A percentile compares a stretch with the other conserved stretches of the same genome.
Evolutionary conservation across 2,888 invertebrate genomes (phyloP).

Genomic region (Esperia sulphurella): DNA sequence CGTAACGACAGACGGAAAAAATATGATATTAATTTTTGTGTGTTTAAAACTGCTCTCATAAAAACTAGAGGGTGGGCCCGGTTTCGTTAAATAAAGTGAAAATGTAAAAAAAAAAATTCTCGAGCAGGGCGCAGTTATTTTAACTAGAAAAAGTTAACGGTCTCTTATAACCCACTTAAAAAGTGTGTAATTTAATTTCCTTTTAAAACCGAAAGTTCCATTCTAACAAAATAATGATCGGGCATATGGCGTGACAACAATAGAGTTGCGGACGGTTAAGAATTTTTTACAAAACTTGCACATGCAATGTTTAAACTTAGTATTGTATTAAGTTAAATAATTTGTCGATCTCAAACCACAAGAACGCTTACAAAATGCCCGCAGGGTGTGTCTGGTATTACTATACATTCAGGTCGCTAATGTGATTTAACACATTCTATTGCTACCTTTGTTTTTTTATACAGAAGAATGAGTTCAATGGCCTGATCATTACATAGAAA

Average conservation of each 20-base stretch:
- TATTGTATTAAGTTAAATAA: slow-evolving; percentile 1
- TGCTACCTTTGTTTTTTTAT: neutral
- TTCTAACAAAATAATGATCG: slow-evolving; percentile 49
- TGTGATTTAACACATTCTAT: neutral
- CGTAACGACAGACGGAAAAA: neutral
- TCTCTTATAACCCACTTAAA: slow-evolving; percentile 38
- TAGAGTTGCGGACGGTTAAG: slow-evolving; percentile 36
- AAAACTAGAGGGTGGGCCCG: slow-evolving; percentile 24
- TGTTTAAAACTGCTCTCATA: slow-evolving; percentile 22
- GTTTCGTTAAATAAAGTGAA: slow-evolving; percentile 42
- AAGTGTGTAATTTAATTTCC: slow-evolving; percentile 48
- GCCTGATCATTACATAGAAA: no score
- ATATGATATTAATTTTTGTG: slow-evolving; percentile 22
- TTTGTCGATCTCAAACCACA: neutral
- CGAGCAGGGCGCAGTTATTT: slow-evolving; percentile 23
- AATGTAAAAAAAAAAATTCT: slow-evolving; percentile 35
- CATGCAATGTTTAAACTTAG: slow-evolving; percentile 13
- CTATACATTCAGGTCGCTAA: neutral
- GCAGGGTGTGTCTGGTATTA: neutral
- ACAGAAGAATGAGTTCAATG: neutral
- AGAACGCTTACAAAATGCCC: neutral
- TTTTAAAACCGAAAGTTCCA: slow-evolving; percentile 46
- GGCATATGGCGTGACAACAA: slow-evolving; percentile 57
- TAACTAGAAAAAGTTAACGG: slow-evolving; percentile 35
- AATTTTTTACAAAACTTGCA: slow-evolving; percentile 21